A percentile compares a stretch with the other conserved stretches of the same genome.
phyloP scores from a whole-genome alignment of 2,797 vertebrate species.

The Aythya fuligula region DNA sequence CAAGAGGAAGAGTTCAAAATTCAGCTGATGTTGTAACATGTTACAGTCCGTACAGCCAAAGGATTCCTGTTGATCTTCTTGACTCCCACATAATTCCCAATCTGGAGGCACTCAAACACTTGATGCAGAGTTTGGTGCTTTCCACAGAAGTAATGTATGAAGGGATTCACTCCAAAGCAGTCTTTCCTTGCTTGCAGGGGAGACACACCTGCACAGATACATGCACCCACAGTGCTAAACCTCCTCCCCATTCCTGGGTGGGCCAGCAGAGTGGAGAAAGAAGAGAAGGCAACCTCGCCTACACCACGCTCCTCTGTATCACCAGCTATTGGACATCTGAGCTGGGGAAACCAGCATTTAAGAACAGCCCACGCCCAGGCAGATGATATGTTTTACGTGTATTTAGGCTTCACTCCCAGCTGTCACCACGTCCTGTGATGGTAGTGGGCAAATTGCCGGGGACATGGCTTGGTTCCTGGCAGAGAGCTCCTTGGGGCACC shows the following conservation, averaged over 20 bases:
- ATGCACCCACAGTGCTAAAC: not conserved
- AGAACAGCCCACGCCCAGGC: not conserved
- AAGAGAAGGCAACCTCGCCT: not conserved
- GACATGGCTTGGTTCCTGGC: not conserved
- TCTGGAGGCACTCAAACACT: not conserved
- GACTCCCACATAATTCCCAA: not conserved
- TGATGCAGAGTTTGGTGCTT: not conserved
- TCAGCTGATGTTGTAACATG: not conserved
- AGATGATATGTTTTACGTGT: not conserved
- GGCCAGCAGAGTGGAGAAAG: not conserved
- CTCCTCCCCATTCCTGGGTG: not conserved
- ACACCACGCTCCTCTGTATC: not conserved
- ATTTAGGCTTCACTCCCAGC: not conserved
- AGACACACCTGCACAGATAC: accelerated
- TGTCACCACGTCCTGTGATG: not conserved
- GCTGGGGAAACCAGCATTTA: not conserved
- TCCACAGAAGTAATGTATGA: not conserved
- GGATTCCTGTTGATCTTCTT: not conserved
- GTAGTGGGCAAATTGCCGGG: not conserved
- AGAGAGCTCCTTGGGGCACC: not conserved
- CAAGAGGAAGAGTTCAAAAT: not conserved
- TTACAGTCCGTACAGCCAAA: not conserved
- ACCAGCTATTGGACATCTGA: not conserved
- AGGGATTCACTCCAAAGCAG: accelerated
- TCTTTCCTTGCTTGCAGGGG: not conserved